Evolutionary conservation across 2,113 vertebrate species (phyloP).

Genomic region (Pavo muticus): DNA sequence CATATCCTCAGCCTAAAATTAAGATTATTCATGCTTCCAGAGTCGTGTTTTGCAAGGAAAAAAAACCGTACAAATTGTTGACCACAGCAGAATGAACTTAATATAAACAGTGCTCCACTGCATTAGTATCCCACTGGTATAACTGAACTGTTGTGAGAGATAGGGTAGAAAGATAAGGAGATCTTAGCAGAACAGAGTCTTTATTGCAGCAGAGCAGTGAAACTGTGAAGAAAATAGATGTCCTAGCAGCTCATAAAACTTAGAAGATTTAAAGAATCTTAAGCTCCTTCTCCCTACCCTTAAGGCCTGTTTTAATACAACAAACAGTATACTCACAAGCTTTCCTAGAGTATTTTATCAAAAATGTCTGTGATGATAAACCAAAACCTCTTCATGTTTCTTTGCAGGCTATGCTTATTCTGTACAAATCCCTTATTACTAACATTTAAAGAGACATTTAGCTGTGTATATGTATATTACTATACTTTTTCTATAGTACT

Average conservation of each 20-base stretch:
- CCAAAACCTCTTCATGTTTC: background rate
- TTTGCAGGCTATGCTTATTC: background rate
- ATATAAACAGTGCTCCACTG: background rate
- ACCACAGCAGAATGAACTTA: background rate
- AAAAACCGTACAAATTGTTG: background rate
- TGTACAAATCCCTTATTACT: background rate
- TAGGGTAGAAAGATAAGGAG: background rate
- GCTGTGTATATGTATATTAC: no score
- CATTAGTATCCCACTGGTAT: background rate
- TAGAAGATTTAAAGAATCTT: background rate
- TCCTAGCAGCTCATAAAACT: background rate
- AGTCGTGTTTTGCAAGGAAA: background rate
- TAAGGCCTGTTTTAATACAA: background rate
- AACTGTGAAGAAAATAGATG: background rate
- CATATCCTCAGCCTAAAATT: background rate
- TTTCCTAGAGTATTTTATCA: slow-evolving; percentile 9
- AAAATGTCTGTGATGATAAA: background rate
- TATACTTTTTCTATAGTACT: no score
- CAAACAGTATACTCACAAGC: background rate
- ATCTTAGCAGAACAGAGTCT: background rate
- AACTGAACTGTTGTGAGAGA: background rate
- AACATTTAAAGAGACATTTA: background rate
- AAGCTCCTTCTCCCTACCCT: background rate
- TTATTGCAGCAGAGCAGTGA: background rate
- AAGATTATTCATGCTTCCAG: background rate